Percentiles rank a stretch among this genome's conserved stretches.
phyloP scores from a whole-genome alignment of 2,113 vertebrate genomes.

The Syngnathoides biaculeatus region DNA sequence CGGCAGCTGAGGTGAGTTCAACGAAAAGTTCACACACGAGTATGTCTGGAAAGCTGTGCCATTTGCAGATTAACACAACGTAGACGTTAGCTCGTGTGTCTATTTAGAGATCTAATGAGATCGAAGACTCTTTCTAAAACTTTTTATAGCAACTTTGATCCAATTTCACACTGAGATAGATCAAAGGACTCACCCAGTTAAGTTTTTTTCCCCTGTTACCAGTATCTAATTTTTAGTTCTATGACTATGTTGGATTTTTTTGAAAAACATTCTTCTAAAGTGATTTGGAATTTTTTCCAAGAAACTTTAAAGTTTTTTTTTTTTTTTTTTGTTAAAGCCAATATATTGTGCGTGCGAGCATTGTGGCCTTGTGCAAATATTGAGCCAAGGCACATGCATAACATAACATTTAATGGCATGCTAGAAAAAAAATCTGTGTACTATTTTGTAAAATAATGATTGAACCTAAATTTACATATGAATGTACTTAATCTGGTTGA shows the following conservation, averaged over 20 bases:
- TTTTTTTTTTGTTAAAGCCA: too few species aligned
- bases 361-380: neutral
- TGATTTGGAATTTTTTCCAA: neutral
- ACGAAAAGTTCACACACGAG: neutral
- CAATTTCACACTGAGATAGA: neutral
- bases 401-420: neutral
- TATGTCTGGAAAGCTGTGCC: slow-evolving; percentile 1
- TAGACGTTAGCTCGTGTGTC: neutral
- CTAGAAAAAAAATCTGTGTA: neutral
- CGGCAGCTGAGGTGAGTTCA: slow-evolving; percentile 52
- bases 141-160: neutral
- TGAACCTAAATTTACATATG: neutral
- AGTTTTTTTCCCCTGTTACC: neutral
- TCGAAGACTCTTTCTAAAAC: neutral
- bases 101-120: neutral
- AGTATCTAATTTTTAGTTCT: neutral
- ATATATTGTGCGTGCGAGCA: too few species aligned
- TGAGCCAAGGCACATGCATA: neutral
- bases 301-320: neutral
- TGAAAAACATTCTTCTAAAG: neutral
- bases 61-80: neutral
- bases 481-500: neutral
- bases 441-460: neutral
- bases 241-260: neutral
- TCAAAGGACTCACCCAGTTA: neutral